Percentiles rank a stretch among this genome's conserved stretches.
phyloP scores from a whole-genome alignment of 2,797 vertebrate species.

The Trichosurus vulpecula region DNA sequence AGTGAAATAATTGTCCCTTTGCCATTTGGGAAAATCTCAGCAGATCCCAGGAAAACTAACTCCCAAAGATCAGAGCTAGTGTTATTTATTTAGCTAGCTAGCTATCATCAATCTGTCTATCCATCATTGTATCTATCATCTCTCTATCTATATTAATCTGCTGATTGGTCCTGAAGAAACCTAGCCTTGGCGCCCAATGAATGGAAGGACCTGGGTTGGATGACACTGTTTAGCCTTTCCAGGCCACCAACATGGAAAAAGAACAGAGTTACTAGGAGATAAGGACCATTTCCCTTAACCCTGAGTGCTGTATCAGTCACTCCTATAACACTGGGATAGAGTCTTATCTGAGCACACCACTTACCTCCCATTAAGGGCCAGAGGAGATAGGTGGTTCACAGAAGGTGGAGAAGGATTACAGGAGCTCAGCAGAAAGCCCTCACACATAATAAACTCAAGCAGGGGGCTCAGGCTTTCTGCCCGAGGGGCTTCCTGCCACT shows the following conservation, averaged over 20 bases:
- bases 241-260: slow-evolving; percentile 71
- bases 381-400: slow-evolving; percentile 74
- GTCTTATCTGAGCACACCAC: slow-evolving; percentile 79
- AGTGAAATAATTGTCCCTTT: neutral
- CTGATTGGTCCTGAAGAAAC: neutral
- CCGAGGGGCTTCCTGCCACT: neutral
- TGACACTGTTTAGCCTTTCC: slow-evolving; percentile 73
- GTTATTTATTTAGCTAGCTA: neutral
- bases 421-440: neutral
- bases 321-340: slow-evolving; percentile 76
- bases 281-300: slow-evolving; percentile 80
- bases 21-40: neutral
- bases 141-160: slow-evolving; percentile 55
- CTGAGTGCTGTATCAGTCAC: slow-evolving; percentile 68
- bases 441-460: neutral
- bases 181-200: neutral
- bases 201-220: slow-evolving; percentile 26
- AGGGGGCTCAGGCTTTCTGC: too few species aligned
- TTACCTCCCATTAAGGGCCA: slow-evolving; percentile 82
- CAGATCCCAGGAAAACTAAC: neutral
- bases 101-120: neutral
- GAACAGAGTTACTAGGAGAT: slow-evolving; percentile 75
- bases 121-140: neutral
- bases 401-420: neutral
- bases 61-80: neutral